Conservation (phyloP, 1,140 invertebrate genomes). For the Metopolophium dirhodum region DNA sequence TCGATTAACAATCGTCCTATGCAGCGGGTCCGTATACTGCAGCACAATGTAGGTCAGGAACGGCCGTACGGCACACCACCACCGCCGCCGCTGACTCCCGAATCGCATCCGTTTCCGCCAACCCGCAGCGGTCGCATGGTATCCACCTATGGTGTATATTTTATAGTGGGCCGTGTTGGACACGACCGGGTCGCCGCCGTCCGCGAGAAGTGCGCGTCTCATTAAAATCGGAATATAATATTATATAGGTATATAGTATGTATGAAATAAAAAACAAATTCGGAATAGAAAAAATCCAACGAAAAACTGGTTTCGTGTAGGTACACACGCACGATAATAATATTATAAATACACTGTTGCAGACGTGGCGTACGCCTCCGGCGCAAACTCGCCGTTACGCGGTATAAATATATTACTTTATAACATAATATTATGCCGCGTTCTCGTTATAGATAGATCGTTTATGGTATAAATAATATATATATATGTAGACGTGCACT, state of each 20-base stretch:
- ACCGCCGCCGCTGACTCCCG: neutral
- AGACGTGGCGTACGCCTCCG: neutral
- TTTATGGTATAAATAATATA: conserved; percentile 8
- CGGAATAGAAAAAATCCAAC: neutral
- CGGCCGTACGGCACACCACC: neutral
- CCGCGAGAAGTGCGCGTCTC: neutral
- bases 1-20: neutral
- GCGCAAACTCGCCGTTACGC: neutral
- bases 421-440: neutral
- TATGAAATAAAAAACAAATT: neutral
- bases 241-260: neutral
- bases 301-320: neutral
- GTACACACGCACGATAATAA: neutral
- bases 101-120: neutral
- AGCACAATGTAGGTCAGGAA: conserved; percentile 45
- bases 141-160: neutral
- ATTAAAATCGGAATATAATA: conserved; percentile 29
- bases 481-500: neutral
- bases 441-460: neutral
- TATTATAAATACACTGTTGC: neutral
- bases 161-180: neutral
- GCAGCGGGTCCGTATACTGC: neutral
- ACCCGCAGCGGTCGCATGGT: neutral
- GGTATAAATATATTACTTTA: neutral
- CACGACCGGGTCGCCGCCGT: neutral